Conservation (phyloP, 2,888 invertebrate species). For the Amorpha juglandis region DNA sequence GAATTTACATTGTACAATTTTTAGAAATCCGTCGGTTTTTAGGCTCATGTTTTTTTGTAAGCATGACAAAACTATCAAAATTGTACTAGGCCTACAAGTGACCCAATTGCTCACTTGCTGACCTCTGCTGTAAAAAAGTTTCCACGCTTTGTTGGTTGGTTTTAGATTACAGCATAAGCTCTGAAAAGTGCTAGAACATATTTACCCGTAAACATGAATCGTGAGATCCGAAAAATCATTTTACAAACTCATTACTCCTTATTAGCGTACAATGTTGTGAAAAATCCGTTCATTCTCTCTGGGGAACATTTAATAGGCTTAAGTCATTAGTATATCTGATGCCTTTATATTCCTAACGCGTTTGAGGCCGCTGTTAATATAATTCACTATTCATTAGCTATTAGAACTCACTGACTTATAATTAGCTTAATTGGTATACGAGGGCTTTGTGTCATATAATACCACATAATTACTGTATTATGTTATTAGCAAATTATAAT, state of each 20-base stretch:
- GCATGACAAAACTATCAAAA: too few relatives aligned
- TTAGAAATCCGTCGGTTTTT: too few relatives aligned
- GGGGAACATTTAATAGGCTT: constrained; percentile 21
- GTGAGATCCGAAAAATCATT: not conserved
- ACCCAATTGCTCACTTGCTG: too few relatives aligned
- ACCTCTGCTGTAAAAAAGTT: too few relatives aligned
- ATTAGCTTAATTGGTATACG: not conserved
- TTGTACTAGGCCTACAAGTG: too few relatives aligned
- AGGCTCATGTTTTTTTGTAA: too few relatives aligned
- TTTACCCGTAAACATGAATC: too few relatives aligned
- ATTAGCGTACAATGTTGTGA: constrained; percentile 8
- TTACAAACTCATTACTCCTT: constrained; percentile 5
- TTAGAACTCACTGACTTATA: constrained; percentile 14
- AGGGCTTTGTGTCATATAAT: not conserved
- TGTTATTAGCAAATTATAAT: not conserved
- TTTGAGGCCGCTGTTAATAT: constrained; percentile 32
- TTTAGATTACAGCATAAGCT: too few relatives aligned
- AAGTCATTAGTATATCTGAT: constrained; percentile 11
- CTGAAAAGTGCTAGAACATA: too few relatives aligned
- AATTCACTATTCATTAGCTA: constrained; percentile 38
- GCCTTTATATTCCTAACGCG: constrained; percentile 12
- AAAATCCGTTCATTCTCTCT: not conserved
- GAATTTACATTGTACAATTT: too few relatives aligned
- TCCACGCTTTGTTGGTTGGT: too few relatives aligned
- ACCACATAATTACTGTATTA: not conserved